Conservation (phyloP, 2,888 invertebrate genomes). For the Sycophila texana region DNA sequence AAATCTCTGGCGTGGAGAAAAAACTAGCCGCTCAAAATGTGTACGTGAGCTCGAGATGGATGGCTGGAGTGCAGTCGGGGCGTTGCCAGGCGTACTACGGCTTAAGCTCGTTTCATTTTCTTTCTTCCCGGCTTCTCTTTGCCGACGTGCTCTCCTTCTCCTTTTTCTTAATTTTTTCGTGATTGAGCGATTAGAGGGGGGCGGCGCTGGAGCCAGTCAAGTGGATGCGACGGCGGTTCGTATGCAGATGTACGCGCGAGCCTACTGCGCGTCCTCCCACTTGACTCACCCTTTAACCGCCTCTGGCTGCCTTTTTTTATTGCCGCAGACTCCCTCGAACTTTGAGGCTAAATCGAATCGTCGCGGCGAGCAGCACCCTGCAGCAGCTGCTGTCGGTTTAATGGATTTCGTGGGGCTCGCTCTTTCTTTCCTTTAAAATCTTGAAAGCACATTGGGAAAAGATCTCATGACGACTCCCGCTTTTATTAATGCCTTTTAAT, state of each 20-base stretch:
- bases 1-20: slow-evolving; percentile 66
- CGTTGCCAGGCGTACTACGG: slow-evolving; percentile 62
- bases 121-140: slow-evolving; percentile 59
- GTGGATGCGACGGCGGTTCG: background rate
- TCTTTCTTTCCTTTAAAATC: slow-evolving; percentile 10
- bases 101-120: slow-evolving; percentile 60
- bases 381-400: slow-evolving; percentile 54
- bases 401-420: slow-evolving; percentile 49
- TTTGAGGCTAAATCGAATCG: slow-evolving; percentile 51
- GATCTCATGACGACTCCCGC: slow-evolving; percentile 7
- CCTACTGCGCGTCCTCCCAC: slow-evolving; percentile 2
- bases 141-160: slow-evolving; percentile 26
- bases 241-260: slow-evolving; percentile 31
- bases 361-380: slow-evolving; percentile 46
- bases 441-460: slow-evolving; percentile 52
- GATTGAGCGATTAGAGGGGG: slow-evolving; percentile 71
- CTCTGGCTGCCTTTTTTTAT: slow-evolving; percentile 1
- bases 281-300: slow-evolving; percentile 9
- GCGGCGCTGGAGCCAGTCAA: slow-evolving; percentile 68
- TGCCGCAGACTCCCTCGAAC: slow-evolving; percentile 20
- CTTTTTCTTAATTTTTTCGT: slow-evolving; percentile 68
- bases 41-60: slow-evolving; percentile 71
- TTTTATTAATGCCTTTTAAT: slow-evolving; percentile 48
- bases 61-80: slow-evolving; percentile 70
- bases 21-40: slow-evolving; percentile 68